Evolutionary conservation across 1,140 invertebrate species (phyloP).

Genomic region (Ostrea edulis): DNA sequence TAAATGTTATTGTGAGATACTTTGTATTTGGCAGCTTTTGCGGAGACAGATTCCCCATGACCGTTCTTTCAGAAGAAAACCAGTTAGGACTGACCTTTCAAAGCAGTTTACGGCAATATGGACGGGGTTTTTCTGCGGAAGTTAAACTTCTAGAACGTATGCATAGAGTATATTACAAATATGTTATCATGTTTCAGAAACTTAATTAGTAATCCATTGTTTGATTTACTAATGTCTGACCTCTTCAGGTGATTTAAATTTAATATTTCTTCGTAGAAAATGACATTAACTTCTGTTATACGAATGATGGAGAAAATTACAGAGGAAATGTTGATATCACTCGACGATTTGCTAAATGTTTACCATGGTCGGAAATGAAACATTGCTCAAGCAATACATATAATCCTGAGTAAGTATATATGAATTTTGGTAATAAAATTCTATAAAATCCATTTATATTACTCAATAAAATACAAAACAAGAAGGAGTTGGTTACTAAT

Average conservation of each 20-base stretch:
- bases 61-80: slow-evolving; percentile 43
- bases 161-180: background rate
- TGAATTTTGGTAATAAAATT: background rate
- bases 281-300: slow-evolving; percentile 31
- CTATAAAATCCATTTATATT: too few relatives aligned
- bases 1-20: too few relatives aligned
- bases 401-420: slow-evolving; percentile 27
- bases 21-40: slow-evolving; percentile 43
- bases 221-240: background rate
- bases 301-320: slow-evolving; percentile 45
- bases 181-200: too few relatives aligned
- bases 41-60: slow-evolving; percentile 32
- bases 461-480: too few relatives aligned
- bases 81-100: slow-evolving; percentile 48
- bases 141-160: slow-evolving; percentile 34
- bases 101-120: background rate
- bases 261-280: background rate
- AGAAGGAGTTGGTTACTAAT: too few relatives aligned
- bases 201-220: too few relatives aligned
- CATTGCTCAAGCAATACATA: slow-evolving; percentile 43
- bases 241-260: too few relatives aligned
- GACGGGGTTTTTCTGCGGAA: slow-evolving; percentile 42
- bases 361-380: slow-evolving; percentile 43
- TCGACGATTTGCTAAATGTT: slow-evolving; percentile 40
- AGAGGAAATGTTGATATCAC: slow-evolving; percentile 46